Base-by-base conservation (phyloP, 1,140 invertebrate species). In the Samia ricini region DNA sequence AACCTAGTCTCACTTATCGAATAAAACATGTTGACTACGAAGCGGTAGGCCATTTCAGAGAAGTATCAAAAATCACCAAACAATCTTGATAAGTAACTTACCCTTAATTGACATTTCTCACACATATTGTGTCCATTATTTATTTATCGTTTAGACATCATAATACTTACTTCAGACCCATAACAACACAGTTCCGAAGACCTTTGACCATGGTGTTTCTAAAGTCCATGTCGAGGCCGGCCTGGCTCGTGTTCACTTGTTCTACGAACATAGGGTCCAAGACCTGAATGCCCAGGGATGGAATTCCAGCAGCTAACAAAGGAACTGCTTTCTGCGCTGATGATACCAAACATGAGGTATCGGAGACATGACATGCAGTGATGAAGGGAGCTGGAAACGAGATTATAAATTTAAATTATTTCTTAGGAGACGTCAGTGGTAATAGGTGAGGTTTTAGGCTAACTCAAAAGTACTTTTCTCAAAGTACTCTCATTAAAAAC, bases 191-290 rank as follows among this genome's bases (percentile, higher is more conserved):
- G 24, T 79, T 76, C 63, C 71, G 71, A 24, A 86, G 57, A 0
- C 85, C 86, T 23, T 69, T 83, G 5, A 91, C 74, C 0, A 64
- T 56, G 0, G 78, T 83, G 49, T 90, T 81, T 8, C 51, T 81
- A 60, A 90, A 86, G 56, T 81, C 68, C 68, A 90, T 72, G 0
- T 69, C 48, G 0, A 90, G 67, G 0, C 80, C 80, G 0, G 81
- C 76, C 54, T 84, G 71, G 56, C 60, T 65, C 6, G 80, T 73
- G 21, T 67, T 60, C n/a, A 89, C 74, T 8, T 71, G 61, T 0
- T 72, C 72, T n/a, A 91, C 58, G 4, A 18, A 33, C 76, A 87
- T 72, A 2, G 85, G 81, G 68, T 89, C 83, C 65, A 90, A 26
- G n/a, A 65, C 57, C 0, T 60, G 48, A 50, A 91, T 68, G 6